These are phyloP conservation scores for Nymphalis io DNA, from an alignment of 1,140 invertebrate genomes.

Conservation along the genomic window DNA sequence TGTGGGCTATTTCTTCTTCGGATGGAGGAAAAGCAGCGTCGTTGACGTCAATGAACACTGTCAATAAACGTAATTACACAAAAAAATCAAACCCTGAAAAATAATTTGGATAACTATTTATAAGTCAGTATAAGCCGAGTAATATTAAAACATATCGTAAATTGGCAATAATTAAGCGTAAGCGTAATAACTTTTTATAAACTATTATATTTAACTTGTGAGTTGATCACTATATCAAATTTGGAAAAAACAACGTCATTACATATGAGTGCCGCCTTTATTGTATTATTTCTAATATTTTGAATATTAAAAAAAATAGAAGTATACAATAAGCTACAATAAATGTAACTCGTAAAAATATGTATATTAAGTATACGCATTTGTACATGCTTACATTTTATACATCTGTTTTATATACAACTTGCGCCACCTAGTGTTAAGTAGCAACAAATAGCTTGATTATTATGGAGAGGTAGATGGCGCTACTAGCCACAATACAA, in stretches of 20 bases:
- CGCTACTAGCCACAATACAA: background rate
- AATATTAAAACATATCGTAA: slow-evolving; percentile 9
- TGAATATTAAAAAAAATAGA: slow-evolving; percentile 1
- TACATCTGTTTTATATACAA: background rate
- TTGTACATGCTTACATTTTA: background rate
- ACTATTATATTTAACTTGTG: background rate
- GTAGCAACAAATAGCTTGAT: background rate
- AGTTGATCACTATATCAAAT: background rate
- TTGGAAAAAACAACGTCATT: background rate
- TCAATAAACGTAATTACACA: slow-evolving; percentile 34
- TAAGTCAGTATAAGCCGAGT: background rate
- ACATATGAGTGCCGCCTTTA: background rate
- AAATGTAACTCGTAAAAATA: slow-evolving; percentile 4
- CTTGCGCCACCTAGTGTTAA: slow-evolving; percentile 5
- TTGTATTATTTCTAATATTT: background rate
- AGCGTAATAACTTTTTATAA: background rate
- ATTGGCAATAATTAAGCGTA: background rate
- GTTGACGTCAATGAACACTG: slow-evolving; percentile 96
- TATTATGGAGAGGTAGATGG: slow-evolving; percentile 3
- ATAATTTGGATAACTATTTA: background rate
- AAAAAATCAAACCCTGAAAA: too few relatives aligned
- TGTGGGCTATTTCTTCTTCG: slow-evolving; percentile 96
- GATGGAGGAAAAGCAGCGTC: slow-evolving; percentile 94
- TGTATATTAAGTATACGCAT: slow-evolving; percentile 11
- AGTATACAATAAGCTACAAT: background rate